Conservation (phyloP, 35 echinoderm and acorn worm species). For the Heliocidaris erythrogramma region DNA sequence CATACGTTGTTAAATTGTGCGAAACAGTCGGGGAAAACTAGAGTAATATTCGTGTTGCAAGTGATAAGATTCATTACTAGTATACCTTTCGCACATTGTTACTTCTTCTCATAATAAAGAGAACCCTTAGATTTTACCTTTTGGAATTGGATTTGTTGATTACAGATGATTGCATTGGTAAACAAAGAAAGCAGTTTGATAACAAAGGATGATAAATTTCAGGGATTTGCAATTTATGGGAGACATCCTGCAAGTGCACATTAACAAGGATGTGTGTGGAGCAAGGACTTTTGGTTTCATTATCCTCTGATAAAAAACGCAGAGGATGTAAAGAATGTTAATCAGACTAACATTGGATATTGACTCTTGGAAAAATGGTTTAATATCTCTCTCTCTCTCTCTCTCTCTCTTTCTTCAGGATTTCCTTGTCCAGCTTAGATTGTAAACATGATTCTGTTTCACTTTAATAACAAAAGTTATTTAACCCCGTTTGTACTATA, state of each 20-base stretch:
- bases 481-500: no score
- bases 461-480: no score
- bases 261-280: no score
- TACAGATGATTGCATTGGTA: no score
- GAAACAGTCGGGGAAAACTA: not conserved
- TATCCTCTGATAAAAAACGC: not conserved
- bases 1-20: not conserved
- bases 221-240: not conserved
- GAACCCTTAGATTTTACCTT: not conserved
- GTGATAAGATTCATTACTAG: not conserved
- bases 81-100: not conserved
- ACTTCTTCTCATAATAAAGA: not conserved
- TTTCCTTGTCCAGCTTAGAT: not conserved
- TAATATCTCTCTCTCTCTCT: not conserved
- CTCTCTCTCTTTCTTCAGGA: not conserved
- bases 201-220: not conserved
- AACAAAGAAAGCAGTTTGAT: not conserved
- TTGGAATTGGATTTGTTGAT: no score
- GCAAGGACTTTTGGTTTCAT: no score
- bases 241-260: no score
- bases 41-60: not conserved
- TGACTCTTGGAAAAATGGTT: not conserved
- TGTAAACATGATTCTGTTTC: not conserved
- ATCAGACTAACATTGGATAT: not conserved
- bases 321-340: not conserved